Percentiles rank a stretch among this genome's conserved stretches.
These are phyloP conservation scores for Electrona antarctica DNA, from an alignment of 2,113 vertebrate genomes.

Conservation along the genomic window DNA sequence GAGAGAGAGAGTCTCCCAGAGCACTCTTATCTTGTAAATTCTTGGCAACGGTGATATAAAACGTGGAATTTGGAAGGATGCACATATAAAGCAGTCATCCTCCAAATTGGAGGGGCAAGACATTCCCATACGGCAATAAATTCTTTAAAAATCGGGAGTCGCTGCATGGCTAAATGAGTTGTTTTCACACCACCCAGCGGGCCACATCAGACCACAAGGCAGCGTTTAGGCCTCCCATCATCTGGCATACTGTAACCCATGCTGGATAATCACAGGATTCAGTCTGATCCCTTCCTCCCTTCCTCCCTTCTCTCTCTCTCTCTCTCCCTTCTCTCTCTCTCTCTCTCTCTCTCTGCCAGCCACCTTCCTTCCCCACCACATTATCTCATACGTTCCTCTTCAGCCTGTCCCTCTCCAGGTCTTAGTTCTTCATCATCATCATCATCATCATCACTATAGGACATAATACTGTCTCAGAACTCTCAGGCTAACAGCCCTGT, in stretches of 20 bases:
- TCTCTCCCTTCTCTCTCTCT: not conserved
- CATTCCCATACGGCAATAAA: constrained; percentile 49
- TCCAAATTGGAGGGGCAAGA: constrained; percentile 34
- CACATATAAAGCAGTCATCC: constrained; percentile 29
- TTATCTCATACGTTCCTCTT: not conserved
- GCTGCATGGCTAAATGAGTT: constrained; percentile 18
- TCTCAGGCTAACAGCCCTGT: too few species aligned
- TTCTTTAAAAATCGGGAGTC: constrained; percentile 33
- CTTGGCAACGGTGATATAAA: constrained; percentile 50
- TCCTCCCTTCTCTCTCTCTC: constrained; percentile 12
- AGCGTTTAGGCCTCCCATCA: too few species aligned
- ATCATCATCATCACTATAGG: too few species aligned
- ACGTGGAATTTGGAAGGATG: constrained; percentile 49
- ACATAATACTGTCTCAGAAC: too few species aligned
- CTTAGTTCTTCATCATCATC: too few species aligned
- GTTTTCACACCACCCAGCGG: constrained; percentile 34
- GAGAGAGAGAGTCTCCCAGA: constrained; percentile 52
- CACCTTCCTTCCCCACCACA: constrained; percentile 7
- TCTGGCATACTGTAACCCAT: constrained; percentile 2
- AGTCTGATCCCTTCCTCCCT: not conserved
- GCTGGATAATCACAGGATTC: constrained; percentile 15
- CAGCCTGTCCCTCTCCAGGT: too few species aligned
- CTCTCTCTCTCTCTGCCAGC: constrained; percentile 7
- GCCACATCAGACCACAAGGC: constrained; percentile 13
- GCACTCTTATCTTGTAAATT: constrained; percentile 64